These are phyloP conservation scores for Mycalesis mineus DNA, from an alignment of 2,888 invertebrate species.

Conservation along the genomic window DNA sequence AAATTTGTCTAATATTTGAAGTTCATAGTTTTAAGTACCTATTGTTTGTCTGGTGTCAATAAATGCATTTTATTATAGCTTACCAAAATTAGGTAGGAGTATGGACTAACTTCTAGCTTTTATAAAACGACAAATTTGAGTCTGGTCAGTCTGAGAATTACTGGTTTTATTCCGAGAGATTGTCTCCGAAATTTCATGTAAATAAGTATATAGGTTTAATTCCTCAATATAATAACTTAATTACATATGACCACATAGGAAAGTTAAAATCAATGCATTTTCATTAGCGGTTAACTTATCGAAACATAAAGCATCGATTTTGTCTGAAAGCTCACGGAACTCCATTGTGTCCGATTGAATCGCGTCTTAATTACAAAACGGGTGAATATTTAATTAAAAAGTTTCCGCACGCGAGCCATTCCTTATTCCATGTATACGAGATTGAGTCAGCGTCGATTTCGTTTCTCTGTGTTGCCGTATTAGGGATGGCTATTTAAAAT, in stretches of 20 bases:
- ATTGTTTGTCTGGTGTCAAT: too few species aligned
- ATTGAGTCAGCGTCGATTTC: conserved; percentile 71
- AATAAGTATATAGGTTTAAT: too few species aligned
- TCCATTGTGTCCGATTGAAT: conserved; percentile 66
- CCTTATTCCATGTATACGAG: conserved; percentile 75
- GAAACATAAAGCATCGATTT: conserved; percentile 14
- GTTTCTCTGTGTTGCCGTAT: conserved; percentile 59
- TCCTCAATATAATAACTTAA: too few species aligned
- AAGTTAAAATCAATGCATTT: not conserved
- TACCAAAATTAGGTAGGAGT: too few species aligned
- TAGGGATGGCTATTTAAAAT: conserved; percentile 14
- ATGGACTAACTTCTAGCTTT: too few species aligned
- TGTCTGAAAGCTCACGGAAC: conserved; percentile 50
- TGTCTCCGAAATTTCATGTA: too few species aligned
- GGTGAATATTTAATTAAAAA: conserved; percentile 77
- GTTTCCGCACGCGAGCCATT: conserved; percentile 74
- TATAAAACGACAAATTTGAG: too few species aligned
- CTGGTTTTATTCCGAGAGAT: too few species aligned
- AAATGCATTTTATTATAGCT: too few species aligned
- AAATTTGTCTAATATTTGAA: too few species aligned
- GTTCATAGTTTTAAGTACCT: too few species aligned
- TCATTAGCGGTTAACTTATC: conserved; percentile 1
- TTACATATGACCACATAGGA: not conserved
- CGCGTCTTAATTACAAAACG: conserved; percentile 74
- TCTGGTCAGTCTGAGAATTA: too few species aligned